phyloP scores from a whole-genome alignment of 2,888 invertebrate species.

The Ariolimax columbianus region DNA sequence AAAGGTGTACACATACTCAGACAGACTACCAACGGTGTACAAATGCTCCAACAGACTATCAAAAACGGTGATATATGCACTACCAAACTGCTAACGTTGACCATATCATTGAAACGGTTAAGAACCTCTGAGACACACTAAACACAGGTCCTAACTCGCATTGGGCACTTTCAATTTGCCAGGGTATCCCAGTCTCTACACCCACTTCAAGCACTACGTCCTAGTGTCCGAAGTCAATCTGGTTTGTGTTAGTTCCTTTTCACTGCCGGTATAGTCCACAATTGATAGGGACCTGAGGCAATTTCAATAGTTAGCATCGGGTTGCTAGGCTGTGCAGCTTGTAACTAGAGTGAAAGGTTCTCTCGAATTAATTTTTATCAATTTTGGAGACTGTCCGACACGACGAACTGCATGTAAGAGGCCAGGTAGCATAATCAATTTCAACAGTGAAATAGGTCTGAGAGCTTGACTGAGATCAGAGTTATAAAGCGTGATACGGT shows the following conservation, averaged over 20 bases:
- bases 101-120: no score
- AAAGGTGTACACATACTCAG: no score
- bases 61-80: no score
- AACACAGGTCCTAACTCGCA: background rate
- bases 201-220: background rate
- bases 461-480: background rate
- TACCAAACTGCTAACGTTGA: no score
- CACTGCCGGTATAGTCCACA: background rate
- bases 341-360: background rate
- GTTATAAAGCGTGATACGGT: background rate
- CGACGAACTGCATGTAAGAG: background rate
- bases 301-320: background rate
- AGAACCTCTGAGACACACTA: no score
- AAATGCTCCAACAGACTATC: no score
- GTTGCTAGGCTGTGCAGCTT: background rate
- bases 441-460: no score
- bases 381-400: background rate
- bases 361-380: background rate
- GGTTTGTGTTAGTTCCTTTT: background rate
- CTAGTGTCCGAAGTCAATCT: constrained; percentile 23
- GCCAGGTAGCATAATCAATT: background rate
- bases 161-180: constrained; percentile 7
- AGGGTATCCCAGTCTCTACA: background rate
- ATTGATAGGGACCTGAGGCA: background rate
- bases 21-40: no score